Base-by-base conservation (phyloP, 2,797 vertebrate species). In the Labroides dimidiatus region DNA sequence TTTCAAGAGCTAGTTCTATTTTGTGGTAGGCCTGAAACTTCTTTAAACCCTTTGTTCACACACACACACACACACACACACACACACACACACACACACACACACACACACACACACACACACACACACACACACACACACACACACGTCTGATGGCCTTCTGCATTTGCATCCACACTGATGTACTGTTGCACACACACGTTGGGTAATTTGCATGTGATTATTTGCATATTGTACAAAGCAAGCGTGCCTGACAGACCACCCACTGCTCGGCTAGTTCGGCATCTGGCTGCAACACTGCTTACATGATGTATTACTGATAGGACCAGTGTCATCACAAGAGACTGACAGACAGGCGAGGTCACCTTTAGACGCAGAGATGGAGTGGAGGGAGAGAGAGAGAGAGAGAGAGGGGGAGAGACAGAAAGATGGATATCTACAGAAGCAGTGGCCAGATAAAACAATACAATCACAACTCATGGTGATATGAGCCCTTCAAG, bases 201-300 rank as follows among this genome's bases (percentile, higher is more conserved):
- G 78, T 39, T 37, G 59, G 85, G 66, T 82, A 69, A 92, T 92
- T 91, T 91, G 85, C 89, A 91, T 90, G 87, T 78, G 79, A 84
- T 83, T 82, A 90, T 92, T 92, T 91, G 87, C 89, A 90, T 90
- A 89, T 86, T 84, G 86, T 89, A 84, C 80, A 78, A 85, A 72
- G 84, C 79, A 41, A 78, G 84, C 56, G 23, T 58, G 69, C 62
- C 77, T 76, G 80, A 85, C 81, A 75, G 89, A 89, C 91, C 91
- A 89, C 91, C 91, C 80, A 84, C 87, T 73, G 87, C 73, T 84
- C 61, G 8, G 78, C 60, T 59, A 63, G 68, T 72, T 74, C 48
- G 51, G 87, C 86, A 86, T 88, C 89, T 90, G 89, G 84, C 73
- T 76, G 82, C 78, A 79, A 86, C 85, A 86, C 75, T 55, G 82